Conservation (phyloP, 30 jellyfish, hydroid and myxozoan genomes). For the Morbakka virulenta region DNA sequence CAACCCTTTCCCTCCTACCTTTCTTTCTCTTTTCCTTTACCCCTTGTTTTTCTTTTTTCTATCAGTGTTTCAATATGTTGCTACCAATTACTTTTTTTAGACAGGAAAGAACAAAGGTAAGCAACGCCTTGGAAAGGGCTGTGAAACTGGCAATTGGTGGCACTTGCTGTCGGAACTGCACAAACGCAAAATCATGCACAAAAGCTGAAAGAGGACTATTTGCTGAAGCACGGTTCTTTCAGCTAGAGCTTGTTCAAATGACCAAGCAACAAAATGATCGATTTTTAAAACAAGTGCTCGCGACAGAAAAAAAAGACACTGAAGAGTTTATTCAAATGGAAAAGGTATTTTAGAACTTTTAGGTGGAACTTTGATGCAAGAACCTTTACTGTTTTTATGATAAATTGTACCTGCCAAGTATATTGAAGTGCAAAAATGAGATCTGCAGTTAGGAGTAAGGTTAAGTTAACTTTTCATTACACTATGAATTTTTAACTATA, state of each 20-base stretch:
- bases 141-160: slow-evolving; percentile 53
- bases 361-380: too few relatives aligned
- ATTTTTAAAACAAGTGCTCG: slow-evolving; percentile 39
- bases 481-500: too few relatives aligned
- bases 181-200: background rate
- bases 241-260: slow-evolving; percentile 59
- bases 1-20: too few relatives aligned
- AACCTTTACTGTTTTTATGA: too few relatives aligned
- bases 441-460: too few relatives aligned
- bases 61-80: too few relatives aligned
- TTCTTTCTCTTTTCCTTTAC: too few relatives aligned
- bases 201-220: slow-evolving; percentile 34
- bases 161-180: slow-evolving; percentile 51
- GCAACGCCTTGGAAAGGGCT: slow-evolving; percentile 24
- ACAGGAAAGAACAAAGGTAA: slow-evolving; percentile 29
- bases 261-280: slow-evolving; percentile 45
- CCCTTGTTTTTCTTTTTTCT: too few relatives aligned
- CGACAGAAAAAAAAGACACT: slow-evolving; percentile 50
- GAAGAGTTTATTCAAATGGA: slow-evolving; percentile 49
- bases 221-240: slow-evolving; percentile 52
- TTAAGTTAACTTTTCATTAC: too few relatives aligned
- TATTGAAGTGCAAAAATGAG: too few relatives aligned
- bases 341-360: slow-evolving; percentile 9
- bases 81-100: too few relatives aligned
- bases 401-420: too few relatives aligned